Percentiles rank a stretch among this genome's conserved stretches.
Evolutionary conservation across 2,113 vertebrate species (phyloP).

Genomic region (Passer montanus): DNA sequence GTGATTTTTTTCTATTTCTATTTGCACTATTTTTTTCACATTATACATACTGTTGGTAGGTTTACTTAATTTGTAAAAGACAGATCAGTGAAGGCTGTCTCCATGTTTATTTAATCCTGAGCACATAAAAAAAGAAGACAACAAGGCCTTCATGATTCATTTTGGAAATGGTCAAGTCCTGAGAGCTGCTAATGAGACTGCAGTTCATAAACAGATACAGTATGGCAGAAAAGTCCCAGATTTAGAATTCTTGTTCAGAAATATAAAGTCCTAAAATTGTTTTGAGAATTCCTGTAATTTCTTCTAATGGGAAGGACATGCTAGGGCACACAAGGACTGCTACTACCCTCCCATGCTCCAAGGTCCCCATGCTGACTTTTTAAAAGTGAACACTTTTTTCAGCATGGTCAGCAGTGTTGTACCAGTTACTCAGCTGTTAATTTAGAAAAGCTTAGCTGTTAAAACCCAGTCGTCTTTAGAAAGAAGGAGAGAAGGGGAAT

Average conservation of each 20-base stretch:
- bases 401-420: neutral
- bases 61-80: neutral
- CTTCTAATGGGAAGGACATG: neutral
- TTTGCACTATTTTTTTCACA: neutral
- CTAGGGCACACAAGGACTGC: neutral
- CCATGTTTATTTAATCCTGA: neutral
- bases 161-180: neutral
- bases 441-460: neutral
- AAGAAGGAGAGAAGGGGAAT: neutral
- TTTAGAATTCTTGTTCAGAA: neutral
- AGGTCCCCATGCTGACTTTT: neutral
- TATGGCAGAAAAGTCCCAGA: neutral
- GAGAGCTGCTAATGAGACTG: neutral
- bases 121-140: neutral
- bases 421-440: neutral
- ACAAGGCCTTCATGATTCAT: neutral
- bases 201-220: neutral
- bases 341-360: neutral
- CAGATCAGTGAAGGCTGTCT: neutral
- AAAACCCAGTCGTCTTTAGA: neutral
- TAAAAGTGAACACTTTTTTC: neutral
- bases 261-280: neutral
- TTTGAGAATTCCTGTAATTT: neutral
- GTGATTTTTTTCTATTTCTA: neutral
- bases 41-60: neutral